phyloP scores from a whole-genome alignment of 2,113 vertebrate genomes.

The Erythrocercus mccallii region DNA sequence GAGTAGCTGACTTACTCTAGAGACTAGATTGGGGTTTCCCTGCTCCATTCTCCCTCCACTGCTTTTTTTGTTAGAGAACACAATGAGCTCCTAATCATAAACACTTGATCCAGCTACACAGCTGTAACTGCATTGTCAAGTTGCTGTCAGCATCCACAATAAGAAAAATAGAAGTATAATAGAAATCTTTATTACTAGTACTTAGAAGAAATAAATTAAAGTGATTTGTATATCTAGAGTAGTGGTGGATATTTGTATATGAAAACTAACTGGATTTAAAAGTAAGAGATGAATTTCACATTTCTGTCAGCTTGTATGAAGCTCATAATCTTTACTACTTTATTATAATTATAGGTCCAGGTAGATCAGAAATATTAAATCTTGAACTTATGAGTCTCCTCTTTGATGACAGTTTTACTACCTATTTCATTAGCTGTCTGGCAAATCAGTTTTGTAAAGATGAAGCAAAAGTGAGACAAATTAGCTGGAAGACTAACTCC shows the following conservation, averaged over 20 bases:
- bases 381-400: neutral
- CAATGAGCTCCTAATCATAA: neutral
- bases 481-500: slow-evolving; percentile 8
- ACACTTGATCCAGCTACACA: neutral
- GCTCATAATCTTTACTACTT: neutral
- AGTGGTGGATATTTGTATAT: neutral
- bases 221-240: neutral
- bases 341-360: neutral
- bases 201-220: neutral
- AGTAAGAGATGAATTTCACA: neutral
- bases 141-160: neutral
- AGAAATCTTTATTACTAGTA: neutral
- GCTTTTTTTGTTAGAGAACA: neutral
- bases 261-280: neutral
- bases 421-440: neutral
- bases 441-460: neutral
- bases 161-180: neutral
- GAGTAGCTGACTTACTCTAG: accelerated
- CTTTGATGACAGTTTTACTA: neutral
- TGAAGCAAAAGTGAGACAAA: neutral
- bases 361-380: neutral
- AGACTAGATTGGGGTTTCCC: neutral
- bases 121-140: neutral
- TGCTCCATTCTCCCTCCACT: neutral
- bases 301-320: neutral